Percentiles rank a stretch among this genome's conserved stretches.
phyloP scores from a whole-genome alignment of 2,888 invertebrate genomes.

The Halictus ligatus region DNA sequence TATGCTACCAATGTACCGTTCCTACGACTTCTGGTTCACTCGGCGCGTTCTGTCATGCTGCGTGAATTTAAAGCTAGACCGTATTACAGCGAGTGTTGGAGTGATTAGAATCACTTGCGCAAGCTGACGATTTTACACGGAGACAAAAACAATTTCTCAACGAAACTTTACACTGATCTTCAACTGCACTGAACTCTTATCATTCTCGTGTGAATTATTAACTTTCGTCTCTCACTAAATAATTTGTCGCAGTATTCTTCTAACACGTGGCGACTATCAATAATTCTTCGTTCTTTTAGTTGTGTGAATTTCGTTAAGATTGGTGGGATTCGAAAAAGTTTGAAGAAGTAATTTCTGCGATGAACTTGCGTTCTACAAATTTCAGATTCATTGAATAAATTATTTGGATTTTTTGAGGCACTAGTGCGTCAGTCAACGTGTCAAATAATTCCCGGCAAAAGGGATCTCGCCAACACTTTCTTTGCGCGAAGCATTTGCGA shows the following conservation, averaged over 20 bases:
- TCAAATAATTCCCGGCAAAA: not conserved
- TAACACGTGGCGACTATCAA: too few species aligned
- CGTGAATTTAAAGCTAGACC: not conserved
- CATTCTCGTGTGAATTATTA: not conserved
- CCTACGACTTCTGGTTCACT: not conserved
- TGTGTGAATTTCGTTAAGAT: not conserved
- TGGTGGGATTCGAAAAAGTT: too few species aligned
- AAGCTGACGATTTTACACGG: not conserved
- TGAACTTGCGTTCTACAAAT: not conserved
- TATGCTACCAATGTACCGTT: conserved; percentile 66
- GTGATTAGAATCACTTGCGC: not conserved
- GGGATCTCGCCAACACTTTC: not conserved
- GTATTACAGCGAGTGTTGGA: not conserved
- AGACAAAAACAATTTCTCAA: too few species aligned
- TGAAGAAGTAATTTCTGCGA: too few species aligned
- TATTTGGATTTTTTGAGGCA: not conserved
- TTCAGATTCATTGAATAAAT: not conserved
- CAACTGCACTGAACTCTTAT: not conserved
- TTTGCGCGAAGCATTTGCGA: not conserved
- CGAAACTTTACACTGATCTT: too few species aligned
- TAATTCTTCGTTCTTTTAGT: not conserved
- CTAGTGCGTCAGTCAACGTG: not conserved
- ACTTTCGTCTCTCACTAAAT: not conserved
- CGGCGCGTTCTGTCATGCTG: not conserved
- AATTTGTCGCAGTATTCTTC: too few species aligned